A percentile compares a stretch with the other conserved stretches of the same genome.
Conservation (phyloP, 1,140 invertebrate species). For the Lysiphlebus fabarum region DNA sequence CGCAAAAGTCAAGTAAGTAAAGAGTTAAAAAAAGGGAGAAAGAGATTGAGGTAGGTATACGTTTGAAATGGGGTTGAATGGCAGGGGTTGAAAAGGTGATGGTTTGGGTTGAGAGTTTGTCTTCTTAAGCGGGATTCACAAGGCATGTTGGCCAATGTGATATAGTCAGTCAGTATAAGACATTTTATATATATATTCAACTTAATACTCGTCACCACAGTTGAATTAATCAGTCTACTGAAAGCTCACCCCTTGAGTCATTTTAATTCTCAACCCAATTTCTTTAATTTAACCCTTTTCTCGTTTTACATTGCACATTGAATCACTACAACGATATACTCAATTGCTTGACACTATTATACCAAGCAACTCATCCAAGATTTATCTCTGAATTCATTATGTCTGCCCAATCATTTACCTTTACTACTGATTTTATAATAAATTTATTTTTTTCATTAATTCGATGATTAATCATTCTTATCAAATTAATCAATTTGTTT, state of each 20-base stretch:
- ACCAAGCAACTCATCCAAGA: not conserved
- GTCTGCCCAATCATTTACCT: not conserved
- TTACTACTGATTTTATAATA: not conserved
- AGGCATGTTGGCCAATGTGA: constrained; percentile 16
- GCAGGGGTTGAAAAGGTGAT: not conserved
- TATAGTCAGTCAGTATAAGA: constrained; percentile 20
- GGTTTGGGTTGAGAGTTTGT: constrained; percentile 13
- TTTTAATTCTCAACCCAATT: not conserved
- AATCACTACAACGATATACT: constrained; percentile 18
- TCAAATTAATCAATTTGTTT: too few species aligned
- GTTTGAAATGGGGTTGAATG: not conserved
- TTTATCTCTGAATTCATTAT: not conserved
- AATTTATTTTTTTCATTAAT: too few species aligned
- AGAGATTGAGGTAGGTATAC: not conserved
- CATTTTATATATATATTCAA: constrained; percentile 5
- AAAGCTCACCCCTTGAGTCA: not conserved
- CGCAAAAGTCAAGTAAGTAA: not conserved
- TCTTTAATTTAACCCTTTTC: not conserved
- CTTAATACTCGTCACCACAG: constrained; percentile 8
- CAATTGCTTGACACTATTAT: constrained; percentile 20
- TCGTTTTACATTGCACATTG: constrained; percentile 2
- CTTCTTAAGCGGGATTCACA: constrained; percentile 3
- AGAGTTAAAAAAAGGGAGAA: too few species aligned
- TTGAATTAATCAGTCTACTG: constrained; percentile 25
- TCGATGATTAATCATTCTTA: too few species aligned